Evolutionary conservation across 2,113 vertebrate genomes (phyloP).

Genomic region (Alaudala cheleensis): DNA sequence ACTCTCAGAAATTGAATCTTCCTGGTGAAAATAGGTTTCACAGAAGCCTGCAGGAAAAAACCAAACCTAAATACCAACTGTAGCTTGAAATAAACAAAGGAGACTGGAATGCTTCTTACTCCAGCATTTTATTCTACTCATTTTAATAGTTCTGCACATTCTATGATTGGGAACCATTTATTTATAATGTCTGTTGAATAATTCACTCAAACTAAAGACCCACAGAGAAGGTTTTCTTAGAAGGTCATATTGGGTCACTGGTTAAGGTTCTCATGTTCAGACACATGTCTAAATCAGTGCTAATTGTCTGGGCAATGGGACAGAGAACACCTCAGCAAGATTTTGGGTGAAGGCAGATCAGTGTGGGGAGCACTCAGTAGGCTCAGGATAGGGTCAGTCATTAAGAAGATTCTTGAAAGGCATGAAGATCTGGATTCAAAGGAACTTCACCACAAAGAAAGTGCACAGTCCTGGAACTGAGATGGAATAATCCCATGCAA

Average conservation of each 20-base stretch:
- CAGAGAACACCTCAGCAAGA: neutral
- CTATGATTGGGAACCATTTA: neutral
- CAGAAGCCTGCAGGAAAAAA: neutral
- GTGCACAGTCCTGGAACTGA: neutral
- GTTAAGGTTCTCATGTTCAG: neutral
- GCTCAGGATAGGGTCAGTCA: neutral
- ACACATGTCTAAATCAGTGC: neutral
- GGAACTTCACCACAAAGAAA: neutral
- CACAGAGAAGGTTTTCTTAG: neutral
- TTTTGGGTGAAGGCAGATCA: neutral
- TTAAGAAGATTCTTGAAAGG: neutral
- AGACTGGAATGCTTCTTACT: neutral
- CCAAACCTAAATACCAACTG: neutral
- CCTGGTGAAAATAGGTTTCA: neutral
- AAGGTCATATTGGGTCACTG: neutral
- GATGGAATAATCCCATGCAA: neutral
- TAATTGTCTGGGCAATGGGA: neutral
- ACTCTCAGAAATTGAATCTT: neutral
- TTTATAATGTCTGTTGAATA: neutral
- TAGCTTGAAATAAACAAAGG: neutral
- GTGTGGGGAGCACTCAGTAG: neutral
- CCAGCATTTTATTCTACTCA: rapidly evolving
- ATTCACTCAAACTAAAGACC: neutral
- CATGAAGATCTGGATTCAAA: neutral
- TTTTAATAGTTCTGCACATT: neutral